Evolutionary conservation across 2,797 vertebrate species (phyloP), one percentile per base, ranked within the genome.

Genomic region (Cynodonichthys magdalenae): DNA sequence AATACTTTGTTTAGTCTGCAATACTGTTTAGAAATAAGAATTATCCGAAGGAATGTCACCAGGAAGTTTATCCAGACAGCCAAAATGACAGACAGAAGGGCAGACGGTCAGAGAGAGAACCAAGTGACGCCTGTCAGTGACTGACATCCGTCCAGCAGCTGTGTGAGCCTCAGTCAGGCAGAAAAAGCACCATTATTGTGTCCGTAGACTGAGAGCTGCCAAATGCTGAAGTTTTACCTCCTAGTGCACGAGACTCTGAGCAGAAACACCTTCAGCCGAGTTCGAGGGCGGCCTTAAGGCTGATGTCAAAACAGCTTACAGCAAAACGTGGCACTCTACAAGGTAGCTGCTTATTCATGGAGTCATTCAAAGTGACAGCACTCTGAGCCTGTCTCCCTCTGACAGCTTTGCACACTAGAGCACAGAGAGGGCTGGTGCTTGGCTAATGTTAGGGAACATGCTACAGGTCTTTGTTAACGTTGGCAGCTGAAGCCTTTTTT

Each of bases 281-380:
- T 89, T 80, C 85, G 79, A 77, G 83, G 87, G 82, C 63, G 76
- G 90, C 74, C 92, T 93, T 92, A 90, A 73, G 71, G 60, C 64
- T 70, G 75, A 60, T 87, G 91, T 93, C 90, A 93, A 91, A 93
- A 93, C 89, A 92, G 84, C 89, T 90, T 84, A 87, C 52, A 86
- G 72, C 80, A 73, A 51, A 74, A 80, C 79, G 84, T 75, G 74
- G 69, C 63, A 81, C 82, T 77, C 69, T 79, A 68, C 84, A 89
- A 75, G 79, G 73, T 68, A 73, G 20, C 49, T 65, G 76, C 63
- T 78, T 81, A 78, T 86, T 89, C 84, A 85, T 82, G 66, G 59
- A 88, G 75, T 91, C 90, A 90, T 87, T 93, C 87, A 90, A 87
- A 89, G 79, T 89, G 90, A 91, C 89, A 87, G 85, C 74, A 45